Percentiles rank a stretch among this genome's conserved stretches.
Evolutionary conservation across 2,113 vertebrate genomes (phyloP).

Genomic region (Perca schrenkii): DNA sequence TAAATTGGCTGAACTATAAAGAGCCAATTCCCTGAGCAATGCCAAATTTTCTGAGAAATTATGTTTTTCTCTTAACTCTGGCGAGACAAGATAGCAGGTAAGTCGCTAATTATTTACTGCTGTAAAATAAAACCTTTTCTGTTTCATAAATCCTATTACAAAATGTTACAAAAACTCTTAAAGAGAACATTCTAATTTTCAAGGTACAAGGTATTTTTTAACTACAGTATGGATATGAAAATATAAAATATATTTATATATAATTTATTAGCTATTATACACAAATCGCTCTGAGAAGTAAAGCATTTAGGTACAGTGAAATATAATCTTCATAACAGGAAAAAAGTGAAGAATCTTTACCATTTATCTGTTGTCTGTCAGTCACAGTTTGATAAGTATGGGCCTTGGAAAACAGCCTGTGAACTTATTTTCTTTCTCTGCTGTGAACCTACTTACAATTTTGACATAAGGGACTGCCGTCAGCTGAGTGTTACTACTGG

Average conservation of each 20-base stretch:
- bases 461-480: neutral
- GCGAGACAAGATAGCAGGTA: neutral
- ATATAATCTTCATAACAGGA: neutral
- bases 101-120: neutral
- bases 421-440: neutral
- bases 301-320: neutral
- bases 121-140: neutral
- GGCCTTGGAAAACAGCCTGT: neutral
- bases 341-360: neutral
- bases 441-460: constrained; percentile 9
- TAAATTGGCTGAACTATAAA: neutral
- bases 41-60: too few relatives aligned
- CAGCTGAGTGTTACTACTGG: neutral
- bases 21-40: neutral
- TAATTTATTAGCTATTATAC: neutral
- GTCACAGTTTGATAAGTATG: constrained; percentile 4
- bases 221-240: neutral
- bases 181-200: neutral
- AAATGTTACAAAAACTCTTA: neutral
- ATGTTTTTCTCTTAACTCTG: neutral
- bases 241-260: neutral
- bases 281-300: neutral
- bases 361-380: neutral
- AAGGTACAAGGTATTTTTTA: neutral
- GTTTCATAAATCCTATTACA: neutral